Percentiles rank a stretch among this genome's conserved stretches.
These are phyloP conservation scores for Hirtodrosophila cameraria DNA, from an alignment of 2,888 invertebrate genomes.

Conservation along the genomic window DNA sequence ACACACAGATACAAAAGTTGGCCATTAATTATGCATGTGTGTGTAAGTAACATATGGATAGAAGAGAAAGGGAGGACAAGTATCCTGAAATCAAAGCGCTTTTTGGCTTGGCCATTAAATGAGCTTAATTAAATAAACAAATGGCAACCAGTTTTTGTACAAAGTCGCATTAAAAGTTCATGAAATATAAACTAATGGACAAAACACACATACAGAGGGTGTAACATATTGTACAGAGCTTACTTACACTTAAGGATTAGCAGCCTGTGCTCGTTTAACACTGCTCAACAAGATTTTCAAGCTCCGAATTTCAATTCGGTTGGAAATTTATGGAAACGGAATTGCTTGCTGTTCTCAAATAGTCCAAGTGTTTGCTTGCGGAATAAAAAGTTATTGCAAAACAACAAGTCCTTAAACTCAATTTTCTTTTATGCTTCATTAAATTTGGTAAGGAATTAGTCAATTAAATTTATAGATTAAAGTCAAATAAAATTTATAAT, in stretches of 20 bases:
- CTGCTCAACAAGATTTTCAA: no score
- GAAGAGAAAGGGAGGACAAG: neutral
- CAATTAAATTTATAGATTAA: no score
- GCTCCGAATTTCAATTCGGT: no score
- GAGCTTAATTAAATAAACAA: constrained; percentile 79
- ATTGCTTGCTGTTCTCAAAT: no score
- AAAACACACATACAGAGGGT: constrained; percentile 21
- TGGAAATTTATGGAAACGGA: no score
- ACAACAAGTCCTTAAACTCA: no score
- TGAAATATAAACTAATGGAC: constrained; percentile 37
- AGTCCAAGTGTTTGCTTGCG: no score
- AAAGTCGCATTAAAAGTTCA: constrained; percentile 53
- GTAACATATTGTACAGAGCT: constrained; percentile 5
- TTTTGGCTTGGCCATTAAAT: constrained; percentile 59
- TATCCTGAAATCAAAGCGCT: constrained; percentile 18
- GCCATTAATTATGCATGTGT: constrained; percentile 69
- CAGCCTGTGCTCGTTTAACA: no score
- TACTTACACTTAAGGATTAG: constrained; percentile 18
- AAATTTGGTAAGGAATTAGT: no score
- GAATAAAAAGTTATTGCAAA: no score
- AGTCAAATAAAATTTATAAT: no score
- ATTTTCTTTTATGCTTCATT: no score
- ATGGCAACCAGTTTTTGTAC: constrained; percentile 54
- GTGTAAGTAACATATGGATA: constrained; percentile 53
- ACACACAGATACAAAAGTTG: constrained; percentile 35